Percentiles rank a stretch among this genome's conserved stretches.
Evolutionary conservation across 1,140 invertebrate species (phyloP).

Genomic region (Maniola jurtina): DNA sequence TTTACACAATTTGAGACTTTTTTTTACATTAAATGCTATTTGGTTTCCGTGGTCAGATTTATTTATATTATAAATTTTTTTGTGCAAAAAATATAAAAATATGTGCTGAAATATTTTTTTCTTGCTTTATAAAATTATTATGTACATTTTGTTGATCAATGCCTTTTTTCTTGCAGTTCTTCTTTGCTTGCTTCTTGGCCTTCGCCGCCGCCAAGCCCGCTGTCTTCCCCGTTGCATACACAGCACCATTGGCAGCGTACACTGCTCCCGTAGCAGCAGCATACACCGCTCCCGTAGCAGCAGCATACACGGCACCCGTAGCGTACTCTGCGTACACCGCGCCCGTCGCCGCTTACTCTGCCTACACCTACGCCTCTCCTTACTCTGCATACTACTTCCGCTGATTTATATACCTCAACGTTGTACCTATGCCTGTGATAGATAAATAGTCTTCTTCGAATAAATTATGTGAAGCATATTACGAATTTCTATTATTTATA

Average conservation of each 20-base stretch:
- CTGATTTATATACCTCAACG: not conserved
- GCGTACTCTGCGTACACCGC: slow-evolving; percentile 50
- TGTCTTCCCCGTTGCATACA: slow-evolving; percentile 33
- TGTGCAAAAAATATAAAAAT: no score
- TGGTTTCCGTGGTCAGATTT: no score
- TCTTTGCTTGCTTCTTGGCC: slow-evolving; percentile 59
- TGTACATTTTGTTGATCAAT: no score
- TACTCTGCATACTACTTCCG: slow-evolving; percentile 47
- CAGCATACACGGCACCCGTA: slow-evolving; percentile 61
- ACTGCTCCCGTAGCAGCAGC: slow-evolving; percentile 52
- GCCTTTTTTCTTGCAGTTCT: slow-evolving; percentile 55
- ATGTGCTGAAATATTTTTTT: no score
- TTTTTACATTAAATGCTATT: no score
- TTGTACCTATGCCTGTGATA: not conserved
- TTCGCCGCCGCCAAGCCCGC: slow-evolving; percentile 43
- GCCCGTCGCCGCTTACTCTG: slow-evolving; percentile 41
- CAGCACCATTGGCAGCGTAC: slow-evolving; percentile 43
- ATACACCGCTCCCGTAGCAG: slow-evolving; percentile 58
- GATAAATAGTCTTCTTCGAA: no score
- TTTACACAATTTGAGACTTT: no score
- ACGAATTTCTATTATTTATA: no score
- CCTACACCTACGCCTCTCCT: slow-evolving; percentile 41
- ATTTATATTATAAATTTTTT: no score
- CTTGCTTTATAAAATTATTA: no score
- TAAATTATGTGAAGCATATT: no score